Conservation (phyloP, 1,140 invertebrate species). For the Palaemon carinicauda region DNA sequence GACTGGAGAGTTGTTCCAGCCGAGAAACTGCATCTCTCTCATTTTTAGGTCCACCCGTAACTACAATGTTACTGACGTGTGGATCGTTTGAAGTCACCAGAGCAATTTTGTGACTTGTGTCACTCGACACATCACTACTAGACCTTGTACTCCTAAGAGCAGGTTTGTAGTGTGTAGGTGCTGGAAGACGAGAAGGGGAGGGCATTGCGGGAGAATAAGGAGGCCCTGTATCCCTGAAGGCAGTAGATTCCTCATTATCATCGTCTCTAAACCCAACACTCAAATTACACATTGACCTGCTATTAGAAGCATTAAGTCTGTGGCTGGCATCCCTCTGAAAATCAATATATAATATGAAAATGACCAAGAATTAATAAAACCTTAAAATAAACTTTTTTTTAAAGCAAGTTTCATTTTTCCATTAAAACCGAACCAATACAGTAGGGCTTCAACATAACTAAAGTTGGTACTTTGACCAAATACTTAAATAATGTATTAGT, state of each 20-base stretch:
- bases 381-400: too few relatives aligned
- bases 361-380: too few relatives aligned
- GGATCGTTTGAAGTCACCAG: conserved; percentile 47
- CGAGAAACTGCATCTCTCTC: conserved; percentile 45
- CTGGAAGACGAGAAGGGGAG: background rate
- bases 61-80: conserved; percentile 48
- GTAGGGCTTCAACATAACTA: too few relatives aligned
- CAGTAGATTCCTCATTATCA: conserved; percentile 30
- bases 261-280: conserved; percentile 37
- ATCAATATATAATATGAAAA: background rate
- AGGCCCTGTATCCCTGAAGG: conserved; percentile 25
- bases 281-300: conserved; percentile 35
- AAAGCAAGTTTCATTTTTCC: too few relatives aligned
- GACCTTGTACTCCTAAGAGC: conserved; percentile 30
- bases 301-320: conserved; percentile 15
- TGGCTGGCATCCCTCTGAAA: conserved; percentile 30
- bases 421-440: too few relatives aligned
- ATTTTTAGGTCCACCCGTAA: conserved; percentile 39
- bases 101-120: conserved; percentile 48
- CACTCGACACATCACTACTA: conserved; percentile 30
- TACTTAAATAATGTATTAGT: too few relatives aligned
- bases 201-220: background rate
- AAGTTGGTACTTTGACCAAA: too few relatives aligned
- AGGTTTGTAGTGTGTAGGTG: conserved; percentile 9
- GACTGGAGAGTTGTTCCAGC: conserved; percentile 38